Evolutionary conservation across 2,797 vertebrate species (phyloP).

Genomic region (Onychomys arenicola): DNA sequence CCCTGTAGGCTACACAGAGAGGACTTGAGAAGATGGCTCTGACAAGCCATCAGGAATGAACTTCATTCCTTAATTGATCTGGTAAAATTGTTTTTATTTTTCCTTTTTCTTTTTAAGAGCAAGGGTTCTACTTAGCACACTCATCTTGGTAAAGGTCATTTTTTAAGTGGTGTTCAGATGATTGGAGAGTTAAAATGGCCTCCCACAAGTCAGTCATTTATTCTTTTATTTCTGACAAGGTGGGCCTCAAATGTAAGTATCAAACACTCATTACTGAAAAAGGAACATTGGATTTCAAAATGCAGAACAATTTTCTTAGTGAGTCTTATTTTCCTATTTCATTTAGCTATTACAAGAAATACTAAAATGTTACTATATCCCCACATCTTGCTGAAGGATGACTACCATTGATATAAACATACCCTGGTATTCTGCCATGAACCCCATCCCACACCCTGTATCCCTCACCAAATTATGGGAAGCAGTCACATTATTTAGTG

Average conservation of each 20-base stretch:
- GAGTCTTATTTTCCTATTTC: constrained; percentile 21
- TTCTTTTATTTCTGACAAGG: constrained; percentile 42
- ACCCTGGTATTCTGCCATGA: neutral
- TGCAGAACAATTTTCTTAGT: neutral
- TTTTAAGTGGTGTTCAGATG: constrained; percentile 45
- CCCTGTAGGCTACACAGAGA: neutral
- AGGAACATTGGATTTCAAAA: constrained; percentile 25
- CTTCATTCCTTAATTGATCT: neutral
- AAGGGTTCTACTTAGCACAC: constrained; percentile 5
- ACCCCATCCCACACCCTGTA: neutral
- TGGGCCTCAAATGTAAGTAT: neutral
- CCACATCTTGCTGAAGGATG: neutral
- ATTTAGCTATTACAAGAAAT: constrained; percentile 31
- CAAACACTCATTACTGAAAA: constrained; percentile 13
- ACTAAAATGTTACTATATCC: neutral
- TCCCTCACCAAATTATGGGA: neutral
- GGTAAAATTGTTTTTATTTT: neutral
- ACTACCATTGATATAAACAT: neutral
- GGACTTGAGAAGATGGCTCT: neutral
- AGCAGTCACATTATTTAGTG: neutral
- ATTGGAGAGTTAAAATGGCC: constrained; percentile 49
- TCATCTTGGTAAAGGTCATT: constrained; percentile 53
- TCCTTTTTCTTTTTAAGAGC: neutral
- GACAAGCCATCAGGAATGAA: neutral
- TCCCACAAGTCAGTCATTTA: constrained; percentile 9